Evolutionary conservation across 1,140 invertebrate species (phyloP), one percentile per base, ranked within the genome.

Genomic region (Paralvinella palmiformis): DNA sequence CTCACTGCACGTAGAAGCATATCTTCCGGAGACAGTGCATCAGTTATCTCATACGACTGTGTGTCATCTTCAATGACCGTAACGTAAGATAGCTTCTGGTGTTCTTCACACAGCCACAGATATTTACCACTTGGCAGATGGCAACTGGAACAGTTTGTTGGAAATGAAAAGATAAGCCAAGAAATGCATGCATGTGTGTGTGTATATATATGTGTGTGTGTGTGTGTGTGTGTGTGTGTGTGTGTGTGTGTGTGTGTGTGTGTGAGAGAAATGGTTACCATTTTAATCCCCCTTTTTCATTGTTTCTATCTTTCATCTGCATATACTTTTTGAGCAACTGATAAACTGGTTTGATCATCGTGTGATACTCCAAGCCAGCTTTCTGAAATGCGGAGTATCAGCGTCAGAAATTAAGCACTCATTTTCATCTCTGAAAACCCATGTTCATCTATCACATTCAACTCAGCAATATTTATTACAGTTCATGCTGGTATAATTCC

Each of bases 31-130:
- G n/a, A n/a, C n/a, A n/a, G n/a, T n/a, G n/a, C n/a, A n/a, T n/a
- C n/a, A n/a, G n/a, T n/a, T n/a, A n/a, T n/a, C n/a, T n/a, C n/a
- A n/a, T n/a, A n/a, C 33, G 33, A 20, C 41, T 35, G 15, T 5
- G 27, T 45, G 53, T 29, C 31, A 37, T 60, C 45, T 31, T 59
- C 35, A 13, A 65, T 20, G 22, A 65, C 57, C 17, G 57, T 61
- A 10, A 65, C 59, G 27, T 41, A 48, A 33, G 63, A 32, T 17
- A 68, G 53, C 41, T 63, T 62, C 37, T 63, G 63, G 57, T 69
- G 68, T 36, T 69, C 63, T 10, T 57, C 53, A 61, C 68, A 69
- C 32, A 69, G 41, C 68, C 68, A 69, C 41, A 69, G 35, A 45
- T 57, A 45, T 53, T 69, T 69, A 5, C 68, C 68, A 65, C 33